These are phyloP conservation scores for Silurus meridionalis DNA, from an alignment of 2,113 vertebrate species.

Conservation along the genomic window DNA sequence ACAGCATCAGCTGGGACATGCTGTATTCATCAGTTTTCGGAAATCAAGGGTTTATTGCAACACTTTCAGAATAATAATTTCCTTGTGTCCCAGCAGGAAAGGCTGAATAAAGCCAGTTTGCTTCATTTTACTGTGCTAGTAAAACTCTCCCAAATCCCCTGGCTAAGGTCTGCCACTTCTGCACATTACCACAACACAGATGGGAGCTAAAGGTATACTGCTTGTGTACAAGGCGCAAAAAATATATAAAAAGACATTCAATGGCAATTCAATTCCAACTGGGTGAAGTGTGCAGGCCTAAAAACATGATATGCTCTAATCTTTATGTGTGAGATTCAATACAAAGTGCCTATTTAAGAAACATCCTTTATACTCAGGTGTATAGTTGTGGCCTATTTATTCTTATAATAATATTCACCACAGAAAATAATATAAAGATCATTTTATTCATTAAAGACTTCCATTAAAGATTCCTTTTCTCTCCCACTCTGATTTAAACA, in stretches of 20 bases:
- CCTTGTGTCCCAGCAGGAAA: slow-evolving; percentile 62
- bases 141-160: slow-evolving; percentile 57
- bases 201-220: not conserved
- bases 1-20: slow-evolving; percentile 67
- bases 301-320: not conserved
- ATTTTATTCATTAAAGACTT: slow-evolving; percentile 70
- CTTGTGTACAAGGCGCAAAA: not conserved
- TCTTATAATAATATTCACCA: not conserved
- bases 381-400: not conserved
- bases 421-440: slow-evolving; percentile 5
- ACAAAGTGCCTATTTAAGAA: not conserved
- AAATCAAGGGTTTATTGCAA: slow-evolving; percentile 67
- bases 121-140: slow-evolving; percentile 59
- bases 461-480: slow-evolving; percentile 64
- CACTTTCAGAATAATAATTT: slow-evolving; percentile 69
- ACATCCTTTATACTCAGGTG: not conserved
- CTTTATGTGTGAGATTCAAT: not conserved
- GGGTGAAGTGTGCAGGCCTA: not conserved
- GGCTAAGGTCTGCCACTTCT: slow-evolving; percentile 30
- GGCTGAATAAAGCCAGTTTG: slow-evolving; percentile 66
- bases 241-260: slow-evolving; percentile 9
- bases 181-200: slow-evolving; percentile 22
- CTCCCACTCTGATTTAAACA: slow-evolving; percentile 69
- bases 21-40: slow-evolving; percentile 68
- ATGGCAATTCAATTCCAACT: not conserved